Evolutionary conservation across 30 jellyfish, hydroid and myxozoan species (phyloP).

Genomic region (Aurelia aurita): DNA sequence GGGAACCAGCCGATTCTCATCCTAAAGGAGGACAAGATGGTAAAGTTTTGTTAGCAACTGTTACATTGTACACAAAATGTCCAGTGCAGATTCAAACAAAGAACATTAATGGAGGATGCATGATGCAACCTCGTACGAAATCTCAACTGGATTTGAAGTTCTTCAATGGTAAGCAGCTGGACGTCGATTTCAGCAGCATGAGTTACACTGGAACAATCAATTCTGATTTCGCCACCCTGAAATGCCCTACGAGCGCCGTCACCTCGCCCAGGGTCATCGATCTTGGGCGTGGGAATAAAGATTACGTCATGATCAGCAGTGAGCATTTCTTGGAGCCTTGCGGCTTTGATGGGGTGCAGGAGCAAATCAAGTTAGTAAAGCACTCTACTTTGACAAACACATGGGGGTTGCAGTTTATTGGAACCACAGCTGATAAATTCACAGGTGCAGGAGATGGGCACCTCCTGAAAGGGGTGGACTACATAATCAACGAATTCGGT

Average conservation of each 20-base stretch:
- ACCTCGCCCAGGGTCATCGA: background rate
- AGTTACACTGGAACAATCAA: background rate
- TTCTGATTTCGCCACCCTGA: background rate
- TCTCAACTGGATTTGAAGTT: background rate
- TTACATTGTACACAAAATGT: slow-evolving; percentile 1
- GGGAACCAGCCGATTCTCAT: background rate
- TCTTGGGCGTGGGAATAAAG: background rate
- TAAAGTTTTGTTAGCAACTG: slow-evolving; percentile 11
- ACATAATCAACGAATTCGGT: slow-evolving; percentile 4
- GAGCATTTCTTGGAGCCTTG: slow-evolving; percentile 17
- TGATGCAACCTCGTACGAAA: slow-evolving; percentile 15
- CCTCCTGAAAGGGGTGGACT: background rate
- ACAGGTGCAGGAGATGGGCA: background rate
- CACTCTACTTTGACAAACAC: background rate
- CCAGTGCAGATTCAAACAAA: background rate
- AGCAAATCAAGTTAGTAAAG: background rate
- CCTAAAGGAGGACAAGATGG: slow-evolving; percentile 18
- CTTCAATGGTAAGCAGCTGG: background rate
- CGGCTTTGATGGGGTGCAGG: background rate
- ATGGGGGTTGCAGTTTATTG: slow-evolving; percentile 2
- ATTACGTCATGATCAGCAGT: background rate
- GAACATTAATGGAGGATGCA: background rate
- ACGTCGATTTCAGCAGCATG: background rate
- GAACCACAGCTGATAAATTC: background rate
- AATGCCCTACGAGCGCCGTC: slow-evolving; percentile 16